Percentiles rank a stretch among this genome's conserved stretches.
Conservation (phyloP, 1,140 invertebrate genomes). For the Aphis craccivora region DNA sequence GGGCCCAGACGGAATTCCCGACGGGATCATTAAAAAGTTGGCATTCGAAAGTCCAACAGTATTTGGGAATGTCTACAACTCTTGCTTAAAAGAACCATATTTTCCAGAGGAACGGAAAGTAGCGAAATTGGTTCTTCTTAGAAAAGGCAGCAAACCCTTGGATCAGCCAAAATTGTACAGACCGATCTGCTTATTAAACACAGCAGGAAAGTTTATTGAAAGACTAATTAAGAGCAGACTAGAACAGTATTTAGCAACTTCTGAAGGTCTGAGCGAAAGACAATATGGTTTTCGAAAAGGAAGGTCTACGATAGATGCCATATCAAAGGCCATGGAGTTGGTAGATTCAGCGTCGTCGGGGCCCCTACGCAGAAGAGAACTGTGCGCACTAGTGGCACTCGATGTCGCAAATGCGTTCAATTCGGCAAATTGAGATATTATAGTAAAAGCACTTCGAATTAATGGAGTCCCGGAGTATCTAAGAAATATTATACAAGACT, state of each 20-base stretch:
- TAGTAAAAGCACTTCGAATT: not conserved
- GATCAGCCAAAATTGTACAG: not conserved
- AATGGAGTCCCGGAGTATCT: conserved; percentile 29
- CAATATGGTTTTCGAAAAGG: not conserved
- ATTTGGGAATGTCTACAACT: not conserved
- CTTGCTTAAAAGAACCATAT: not conserved
- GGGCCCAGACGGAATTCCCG: not conserved
- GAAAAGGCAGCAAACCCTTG: not conserved
- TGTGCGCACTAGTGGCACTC: not conserved
- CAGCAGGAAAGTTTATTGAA: not conserved
- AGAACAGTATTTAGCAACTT: not conserved
- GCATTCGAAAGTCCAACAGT: not conserved
- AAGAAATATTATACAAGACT: not conserved
- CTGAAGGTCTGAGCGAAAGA: not conserved
- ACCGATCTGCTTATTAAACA: not conserved
- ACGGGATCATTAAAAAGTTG: not conserved
- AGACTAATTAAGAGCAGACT: not conserved
- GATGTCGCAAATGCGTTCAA: conserved; percentile 11
- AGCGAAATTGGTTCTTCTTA: not conserved
- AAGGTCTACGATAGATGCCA: not conserved
- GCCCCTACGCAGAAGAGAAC: not conserved
- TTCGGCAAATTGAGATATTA: not conserved
- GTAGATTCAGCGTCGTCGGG: not conserved
- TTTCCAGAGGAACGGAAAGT: not conserved
- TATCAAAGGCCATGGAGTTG: not conserved